Base-by-base conservation (phyloP, 1,140 invertebrate species). In the Maniola jurtina region DNA sequence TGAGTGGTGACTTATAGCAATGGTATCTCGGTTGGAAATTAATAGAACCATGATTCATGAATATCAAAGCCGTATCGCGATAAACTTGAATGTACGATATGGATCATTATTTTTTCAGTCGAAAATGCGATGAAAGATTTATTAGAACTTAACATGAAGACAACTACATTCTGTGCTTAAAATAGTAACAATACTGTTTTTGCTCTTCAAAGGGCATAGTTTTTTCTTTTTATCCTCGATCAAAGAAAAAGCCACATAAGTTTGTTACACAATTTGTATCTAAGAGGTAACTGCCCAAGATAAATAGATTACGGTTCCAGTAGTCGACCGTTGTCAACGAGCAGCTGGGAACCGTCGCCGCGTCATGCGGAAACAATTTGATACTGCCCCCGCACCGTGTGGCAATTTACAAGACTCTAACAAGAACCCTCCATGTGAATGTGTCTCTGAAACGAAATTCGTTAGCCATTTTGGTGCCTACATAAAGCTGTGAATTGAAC, bases 221-320 rank as follows among this genome's bases (percentile, higher is more conserved):
- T 45, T 45, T 38, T 9, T 38, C 7, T 45, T 45, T 11, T 38
- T 11, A 11, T 9, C 42, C 42, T 5, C 9, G 1, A 45, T 6
- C 9, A n/a, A 45, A 45, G 42, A 5, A 45, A 11, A 5, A 38
- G 45, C 45, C 38, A 65, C 6, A 33, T 11, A 52, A 66, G 35
- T 62, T 61, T 55, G 64, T 61, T 66, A 13, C 50, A 56, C 64
- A 56, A 70, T 70, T 63, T 68, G 70, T 73, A 56, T 52, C 35
- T 55, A 65, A 65, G 63, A 59, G 34, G 47, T 33, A 62, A 57
- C 52, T 33, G 60, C 56, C 45, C 66, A 59, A 62, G 69, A 56
- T 74, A 80, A 84, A 84, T 78, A 80, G 79, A 84, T 84, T 83
- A 83, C 78, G 74, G 74, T 80, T 77, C 79, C 80, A 80, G 71